Base-by-base conservation (phyloP, 1,140 invertebrate genomes). In the Drosophila sp. region DNA sequence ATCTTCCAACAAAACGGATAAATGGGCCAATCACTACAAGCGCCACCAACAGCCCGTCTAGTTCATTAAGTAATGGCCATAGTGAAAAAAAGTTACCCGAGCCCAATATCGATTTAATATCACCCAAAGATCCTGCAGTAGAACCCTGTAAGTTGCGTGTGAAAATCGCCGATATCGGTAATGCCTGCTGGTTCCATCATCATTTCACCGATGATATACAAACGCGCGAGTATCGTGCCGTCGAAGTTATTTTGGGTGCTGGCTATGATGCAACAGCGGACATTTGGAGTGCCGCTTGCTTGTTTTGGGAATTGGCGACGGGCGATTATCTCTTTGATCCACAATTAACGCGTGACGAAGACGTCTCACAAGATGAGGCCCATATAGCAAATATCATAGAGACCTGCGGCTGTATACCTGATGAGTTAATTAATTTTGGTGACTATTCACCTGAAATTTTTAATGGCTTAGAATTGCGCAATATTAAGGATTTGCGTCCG, bases 261-360 rank as follows among this genome's bases (percentile, higher is more conserved):
- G 97, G 97, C 0, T 99, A 99, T 93, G 96, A 95, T 68, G 96
- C 98, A 5, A 97, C 97, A 1, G 98, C 98, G 10, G 98, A 99
- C 93, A 97, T 99, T 76, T 99, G 98, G 98, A 98, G 97, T 76
- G 98, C 97, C 23, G 98, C 98, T 56, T 99, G 98, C 89, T 98
- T 99, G 96, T 97, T 98, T 23, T 99, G 99, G 94, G 99, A 99
- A 93, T 93, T 99, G 78, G 98, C 98, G 3, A 99, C 98, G n/a
- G 99, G 99, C 60, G 98, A 99, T 93, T 99, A 99, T 93, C 93
- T 99, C 62, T 99, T 99, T 93, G 98, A 99, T 93, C 98, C 99
- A 29, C 98, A 99, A 92, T 97, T 96, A 65, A 95, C 95, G 17
- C 95, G 96, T 72, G 95, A 95, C 1, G 5, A 8, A 30, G 96